A percentile compares a stretch with the other conserved stretches of the same genome.
phyloP scores from a whole-genome alignment of 2,888 invertebrate genomes.

The Melieria picta region DNA sequence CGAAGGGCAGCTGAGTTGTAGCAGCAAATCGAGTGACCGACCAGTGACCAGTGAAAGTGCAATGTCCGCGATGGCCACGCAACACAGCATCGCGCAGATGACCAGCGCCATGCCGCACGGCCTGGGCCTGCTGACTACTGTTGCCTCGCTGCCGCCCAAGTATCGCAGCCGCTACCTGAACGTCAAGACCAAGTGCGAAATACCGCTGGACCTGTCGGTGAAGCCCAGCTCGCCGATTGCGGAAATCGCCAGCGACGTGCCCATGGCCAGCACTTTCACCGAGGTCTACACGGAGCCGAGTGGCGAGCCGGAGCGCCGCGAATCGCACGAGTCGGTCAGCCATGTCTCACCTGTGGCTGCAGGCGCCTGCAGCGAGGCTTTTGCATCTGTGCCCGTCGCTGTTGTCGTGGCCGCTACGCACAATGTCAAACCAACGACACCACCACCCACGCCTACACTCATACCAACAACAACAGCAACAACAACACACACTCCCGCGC shows the following conservation, averaged over 20 bases:
- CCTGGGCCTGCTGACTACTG: slow-evolving; percentile 64
- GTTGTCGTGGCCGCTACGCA: slow-evolving; percentile 15
- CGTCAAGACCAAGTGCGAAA: slow-evolving; percentile 62
- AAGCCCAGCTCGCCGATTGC: slow-evolving; percentile 66
- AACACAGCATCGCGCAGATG: slow-evolving; percentile 26
- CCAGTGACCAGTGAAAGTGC: slow-evolving; percentile 43
- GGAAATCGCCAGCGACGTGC: slow-evolving; percentile 49
- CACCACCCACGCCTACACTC: slow-evolving; percentile 77
- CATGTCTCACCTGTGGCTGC: background rate
- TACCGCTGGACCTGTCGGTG: slow-evolving; percentile 79
- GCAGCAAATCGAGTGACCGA: slow-evolving; percentile 43
- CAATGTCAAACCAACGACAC: slow-evolving; percentile 74
- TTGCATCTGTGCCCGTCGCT: slow-evolving; percentile 15
- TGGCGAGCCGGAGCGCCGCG: background rate
- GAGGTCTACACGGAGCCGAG: slow-evolving; percentile 54
- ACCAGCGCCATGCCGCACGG: slow-evolving; percentile 58
- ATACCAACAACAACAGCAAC: slow-evolving; percentile 82
- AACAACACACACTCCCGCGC: slow-evolving; percentile 80
- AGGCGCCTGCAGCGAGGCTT: slow-evolving; percentile 4
- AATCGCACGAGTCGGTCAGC: background rate
- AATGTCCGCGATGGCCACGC: slow-evolving; percentile 33
- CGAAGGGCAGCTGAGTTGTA: slow-evolving; percentile 14
- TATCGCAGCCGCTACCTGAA: slow-evolving; percentile 66
- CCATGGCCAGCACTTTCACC: slow-evolving; percentile 54
- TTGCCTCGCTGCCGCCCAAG: slow-evolving; percentile 64